phyloP scores from a whole-genome alignment of 2,113 vertebrate species.

The Microtus oregoni region DNA sequence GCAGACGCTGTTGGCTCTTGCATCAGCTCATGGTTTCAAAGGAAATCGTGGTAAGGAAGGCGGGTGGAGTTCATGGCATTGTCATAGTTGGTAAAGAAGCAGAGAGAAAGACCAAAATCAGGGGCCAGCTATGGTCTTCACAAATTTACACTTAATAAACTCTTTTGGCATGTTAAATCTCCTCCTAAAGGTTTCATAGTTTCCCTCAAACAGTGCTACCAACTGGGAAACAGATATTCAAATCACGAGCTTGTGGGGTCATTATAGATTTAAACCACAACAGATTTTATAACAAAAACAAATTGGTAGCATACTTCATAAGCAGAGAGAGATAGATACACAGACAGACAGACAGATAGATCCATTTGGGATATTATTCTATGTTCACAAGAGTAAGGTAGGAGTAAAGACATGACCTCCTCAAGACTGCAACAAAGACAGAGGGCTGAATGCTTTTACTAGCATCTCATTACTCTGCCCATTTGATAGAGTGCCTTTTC shows the following conservation, averaged over 20 bases:
- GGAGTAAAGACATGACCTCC: not conserved
- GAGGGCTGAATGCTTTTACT: not conserved
- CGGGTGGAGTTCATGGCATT: not conserved
- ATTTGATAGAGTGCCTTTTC: not conserved
- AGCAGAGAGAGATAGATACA: not conserved
- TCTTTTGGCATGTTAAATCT: not conserved
- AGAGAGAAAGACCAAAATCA: not conserved
- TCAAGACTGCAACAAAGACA: not conserved
- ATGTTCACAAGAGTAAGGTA: not conserved
- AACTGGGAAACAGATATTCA: not conserved
- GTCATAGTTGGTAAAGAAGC: not conserved
- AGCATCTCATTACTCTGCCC: not conserved
- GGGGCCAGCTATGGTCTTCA: not conserved
- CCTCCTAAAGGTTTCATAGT: not conserved
- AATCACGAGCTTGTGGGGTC: not conserved
- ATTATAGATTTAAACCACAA: not conserved
- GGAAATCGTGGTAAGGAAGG: not conserved
- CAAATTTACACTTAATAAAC: not conserved
- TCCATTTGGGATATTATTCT: not conserved
- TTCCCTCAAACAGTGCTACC: not conserved
- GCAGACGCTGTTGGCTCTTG: not conserved
- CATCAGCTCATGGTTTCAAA: not conserved
- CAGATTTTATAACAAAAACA: not conserved
- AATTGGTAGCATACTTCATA: not conserved
- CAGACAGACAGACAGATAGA: too few relatives aligned